Evolutionary conservation across 2,797 vertebrate species (phyloP).

Genomic region (Protosalanx chinensis): DNA sequence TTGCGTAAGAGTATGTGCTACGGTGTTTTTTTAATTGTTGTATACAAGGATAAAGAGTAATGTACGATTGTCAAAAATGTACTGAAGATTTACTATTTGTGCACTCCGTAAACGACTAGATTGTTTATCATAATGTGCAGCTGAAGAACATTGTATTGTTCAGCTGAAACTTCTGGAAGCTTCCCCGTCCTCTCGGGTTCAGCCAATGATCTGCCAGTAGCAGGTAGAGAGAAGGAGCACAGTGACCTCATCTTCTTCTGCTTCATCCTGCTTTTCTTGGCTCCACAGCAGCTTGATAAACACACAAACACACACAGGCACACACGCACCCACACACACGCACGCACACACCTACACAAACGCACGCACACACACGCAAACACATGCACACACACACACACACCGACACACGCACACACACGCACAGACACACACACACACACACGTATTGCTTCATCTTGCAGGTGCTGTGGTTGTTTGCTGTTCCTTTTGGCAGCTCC

Average conservation of each 20-base stretch:
- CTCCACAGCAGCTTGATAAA: slow-evolving; percentile 29
- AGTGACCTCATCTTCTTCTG: slow-evolving; percentile 69
- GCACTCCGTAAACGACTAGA: no score
- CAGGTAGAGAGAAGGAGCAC: slow-evolving; percentile 15
- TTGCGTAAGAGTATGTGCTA: neutral
- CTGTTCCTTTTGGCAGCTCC: slow-evolving; percentile 48
- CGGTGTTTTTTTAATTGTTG: neutral
- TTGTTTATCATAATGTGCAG: no score
- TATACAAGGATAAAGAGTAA: slow-evolving; percentile 30
- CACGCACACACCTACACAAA: neutral
- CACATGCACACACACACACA: slow-evolving; percentile 31
- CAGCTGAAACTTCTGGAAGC: no score
- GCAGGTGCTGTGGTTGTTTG: slow-evolving; percentile 72
- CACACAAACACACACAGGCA: slow-evolving; percentile 18
- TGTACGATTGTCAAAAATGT: slow-evolving; percentile 9
- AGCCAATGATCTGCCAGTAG: slow-evolving; percentile 64
- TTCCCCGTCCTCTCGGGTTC: neutral
- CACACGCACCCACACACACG: no score
- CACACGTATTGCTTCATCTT: slow-evolving; percentile 1
- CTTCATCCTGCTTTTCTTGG: slow-evolving; percentile 67
- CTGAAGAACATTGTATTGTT: no score
- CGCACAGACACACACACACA: slow-evolving; percentile 34
- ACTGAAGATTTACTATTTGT: neutral
- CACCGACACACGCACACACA: slow-evolving; percentile 21
- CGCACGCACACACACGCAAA: slow-evolving; percentile 17